These are phyloP conservation scores for Sepioteuthis lessoniana DNA, from an alignment of 2,888 invertebrate species.

Conservation along the genomic window DNA sequence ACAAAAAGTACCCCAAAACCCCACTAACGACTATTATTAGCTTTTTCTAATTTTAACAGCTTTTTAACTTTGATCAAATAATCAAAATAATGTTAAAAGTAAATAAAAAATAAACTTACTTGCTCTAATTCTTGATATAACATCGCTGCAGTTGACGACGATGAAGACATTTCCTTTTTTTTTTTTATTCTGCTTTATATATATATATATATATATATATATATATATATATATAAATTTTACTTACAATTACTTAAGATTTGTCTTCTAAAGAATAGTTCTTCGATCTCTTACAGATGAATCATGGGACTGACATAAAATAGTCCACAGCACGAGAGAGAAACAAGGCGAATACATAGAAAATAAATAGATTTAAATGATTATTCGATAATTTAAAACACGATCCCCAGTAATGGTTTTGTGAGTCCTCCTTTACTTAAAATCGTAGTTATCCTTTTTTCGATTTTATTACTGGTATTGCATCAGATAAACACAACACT, in stretches of 20 bases:
- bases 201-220: too few species aligned
- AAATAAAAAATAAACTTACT: background rate
- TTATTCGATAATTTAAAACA: background rate
- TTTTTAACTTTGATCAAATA: too few species aligned
- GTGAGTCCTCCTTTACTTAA: background rate
- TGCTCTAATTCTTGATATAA: constrained; percentile 38
- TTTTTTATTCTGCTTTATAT: background rate
- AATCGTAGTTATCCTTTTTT: background rate
- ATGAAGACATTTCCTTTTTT: background rate
- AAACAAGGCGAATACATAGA: background rate
- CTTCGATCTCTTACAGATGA: background rate
- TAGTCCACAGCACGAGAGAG: background rate
- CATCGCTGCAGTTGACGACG: constrained; percentile 38
- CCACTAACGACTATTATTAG: too few species aligned
- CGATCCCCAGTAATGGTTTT: background rate
- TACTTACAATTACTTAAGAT: background rate
- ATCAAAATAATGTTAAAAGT: background rate
- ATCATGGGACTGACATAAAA: background rate
- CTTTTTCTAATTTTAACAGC: too few species aligned
- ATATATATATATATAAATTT: too few species aligned
- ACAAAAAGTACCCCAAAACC: too few species aligned
- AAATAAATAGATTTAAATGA: background rate
- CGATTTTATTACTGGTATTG: background rate
- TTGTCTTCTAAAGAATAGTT: background rate
- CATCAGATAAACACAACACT: background rate